phyloP scores from a whole-genome alignment of 2,797 vertebrate species.

The Sphenodon punctatus region DNA sequence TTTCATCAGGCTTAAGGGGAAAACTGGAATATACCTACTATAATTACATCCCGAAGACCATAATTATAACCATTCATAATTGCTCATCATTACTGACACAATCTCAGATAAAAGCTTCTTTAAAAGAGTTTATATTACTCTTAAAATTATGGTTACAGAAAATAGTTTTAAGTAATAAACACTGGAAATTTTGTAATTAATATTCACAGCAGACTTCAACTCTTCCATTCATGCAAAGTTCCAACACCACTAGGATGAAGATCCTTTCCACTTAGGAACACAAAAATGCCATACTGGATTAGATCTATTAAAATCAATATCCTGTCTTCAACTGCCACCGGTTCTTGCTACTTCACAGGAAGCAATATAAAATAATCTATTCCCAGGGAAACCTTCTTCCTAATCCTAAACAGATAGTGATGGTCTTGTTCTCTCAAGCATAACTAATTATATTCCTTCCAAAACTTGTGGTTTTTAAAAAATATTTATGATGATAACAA shows the following conservation, averaged over 20 bases:
- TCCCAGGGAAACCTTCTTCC: not conserved
- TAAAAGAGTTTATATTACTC: not conserved
- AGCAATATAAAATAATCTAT: not conserved
- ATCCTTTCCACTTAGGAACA: too few species aligned
- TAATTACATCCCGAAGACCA: not conserved
- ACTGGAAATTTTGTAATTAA: too few species aligned
- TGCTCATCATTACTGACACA: not conserved
- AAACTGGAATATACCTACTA: not conserved
- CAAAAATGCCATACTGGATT: too few species aligned
- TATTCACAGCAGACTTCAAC: too few species aligned
- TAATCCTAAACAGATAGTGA: not conserved
- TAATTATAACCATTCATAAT: not conserved
- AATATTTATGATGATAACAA: not conserved
- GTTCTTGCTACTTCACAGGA: not conserved
- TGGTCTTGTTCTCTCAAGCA: not conserved
- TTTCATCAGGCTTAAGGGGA: not conserved
- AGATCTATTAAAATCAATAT: too few species aligned
- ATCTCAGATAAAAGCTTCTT: not conserved
- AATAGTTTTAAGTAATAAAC: not conserved
- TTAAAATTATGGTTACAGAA: not conserved
- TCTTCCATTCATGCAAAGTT: too few species aligned
- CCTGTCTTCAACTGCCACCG: not conserved
- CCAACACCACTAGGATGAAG: too few species aligned
- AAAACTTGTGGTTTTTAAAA: not conserved
- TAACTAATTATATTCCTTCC: not conserved